phyloP scores from a whole-genome alignment of 1,140 invertebrate species.

The Diabrotica undecimpunctata region DNA sequence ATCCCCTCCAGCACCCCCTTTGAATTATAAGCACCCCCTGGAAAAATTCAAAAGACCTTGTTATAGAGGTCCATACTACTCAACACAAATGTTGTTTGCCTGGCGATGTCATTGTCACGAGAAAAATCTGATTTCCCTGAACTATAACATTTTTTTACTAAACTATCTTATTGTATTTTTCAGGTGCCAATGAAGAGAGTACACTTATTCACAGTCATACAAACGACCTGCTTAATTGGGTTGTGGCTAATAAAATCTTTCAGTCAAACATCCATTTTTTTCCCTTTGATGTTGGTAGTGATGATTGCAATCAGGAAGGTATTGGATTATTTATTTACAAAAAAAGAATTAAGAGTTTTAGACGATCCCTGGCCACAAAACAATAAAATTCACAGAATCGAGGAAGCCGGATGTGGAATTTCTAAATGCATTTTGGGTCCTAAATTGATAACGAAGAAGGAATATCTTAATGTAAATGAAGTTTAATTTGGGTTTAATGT shows the following conservation, averaged over 20 bases:
- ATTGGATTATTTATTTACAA: constrained; percentile 87
- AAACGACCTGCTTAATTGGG: constrained; percentile 84
- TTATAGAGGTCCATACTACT: no score
- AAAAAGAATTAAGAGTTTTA: constrained; percentile 90
- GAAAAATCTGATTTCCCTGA: no score
- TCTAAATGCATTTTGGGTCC: constrained; percentile 36
- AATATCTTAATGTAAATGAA: constrained; percentile 15
- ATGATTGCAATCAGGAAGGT: constrained; percentile 95
- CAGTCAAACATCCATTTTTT: constrained; percentile 88
- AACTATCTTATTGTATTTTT: constrained; percentile 25
- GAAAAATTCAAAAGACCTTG: no score
- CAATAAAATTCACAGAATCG: constrained; percentile 74
- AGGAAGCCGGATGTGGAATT: constrained; percentile 66
- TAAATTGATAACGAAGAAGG: constrained; percentile 28
- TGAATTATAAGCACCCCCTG: no score
- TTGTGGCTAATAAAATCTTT: constrained; percentile 97
- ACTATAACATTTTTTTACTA: no score
- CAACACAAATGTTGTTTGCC: no score
- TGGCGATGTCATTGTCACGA: no score
- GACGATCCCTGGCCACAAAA: constrained; percentile 97
- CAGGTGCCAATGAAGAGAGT: constrained; percentile 90
- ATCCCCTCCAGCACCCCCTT: no score
- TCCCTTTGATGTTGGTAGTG: constrained; percentile 98
- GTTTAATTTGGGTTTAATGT: no score
- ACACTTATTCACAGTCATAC: constrained; percentile 92